Conservation (phyloP, 2,797 vertebrate species). For the Gymnodraco acuticeps region DNA sequence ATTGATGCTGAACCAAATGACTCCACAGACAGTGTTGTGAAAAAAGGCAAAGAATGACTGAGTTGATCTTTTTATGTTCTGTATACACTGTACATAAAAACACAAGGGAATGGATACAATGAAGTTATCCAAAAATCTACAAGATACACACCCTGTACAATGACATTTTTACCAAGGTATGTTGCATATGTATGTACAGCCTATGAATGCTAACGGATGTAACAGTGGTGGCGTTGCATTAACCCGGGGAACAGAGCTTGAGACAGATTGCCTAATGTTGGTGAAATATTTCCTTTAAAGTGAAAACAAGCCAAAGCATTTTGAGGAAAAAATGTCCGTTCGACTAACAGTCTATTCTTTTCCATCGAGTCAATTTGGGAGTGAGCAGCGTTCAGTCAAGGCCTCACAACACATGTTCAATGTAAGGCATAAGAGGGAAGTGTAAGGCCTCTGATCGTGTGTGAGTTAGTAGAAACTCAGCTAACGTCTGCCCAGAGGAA, state of each 20-base stretch:
- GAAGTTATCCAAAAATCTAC: slow-evolving; percentile 87
- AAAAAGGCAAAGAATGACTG: slow-evolving; percentile 38
- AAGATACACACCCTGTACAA: slow-evolving; percentile 90
- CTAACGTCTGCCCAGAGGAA: slow-evolving; percentile 60
- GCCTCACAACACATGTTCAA: slow-evolving; percentile 49
- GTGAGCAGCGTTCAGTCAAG: slow-evolving; percentile 33
- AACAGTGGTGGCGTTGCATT: slow-evolving; percentile 48
- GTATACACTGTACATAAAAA: slow-evolving; percentile 86
- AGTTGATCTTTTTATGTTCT: slow-evolving; percentile 75
- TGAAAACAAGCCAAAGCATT: slow-evolving; percentile 68
- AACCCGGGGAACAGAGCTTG: slow-evolving; percentile 33
- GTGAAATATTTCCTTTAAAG: slow-evolving; percentile 72
- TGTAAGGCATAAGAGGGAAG: slow-evolving; percentile 74
- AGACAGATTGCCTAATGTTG: slow-evolving; percentile 43
- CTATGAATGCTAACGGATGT: slow-evolving; percentile 63
- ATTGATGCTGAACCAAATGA: not conserved
- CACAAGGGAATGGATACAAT: slow-evolving; percentile 78
- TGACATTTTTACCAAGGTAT: slow-evolving; percentile 84
- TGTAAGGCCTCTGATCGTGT: slow-evolving; percentile 83
- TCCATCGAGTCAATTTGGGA: slow-evolving; percentile 19
- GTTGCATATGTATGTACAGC: slow-evolving; percentile 71
- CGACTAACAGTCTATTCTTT: slow-evolving; percentile 66
- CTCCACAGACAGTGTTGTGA: not conserved
- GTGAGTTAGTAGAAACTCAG: slow-evolving; percentile 48
- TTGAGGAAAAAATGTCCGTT: slow-evolving; percentile 56